phyloP scores from a whole-genome alignment of 1,140 invertebrate genomes.

The Pogonognathellus flavescens region DNA sequence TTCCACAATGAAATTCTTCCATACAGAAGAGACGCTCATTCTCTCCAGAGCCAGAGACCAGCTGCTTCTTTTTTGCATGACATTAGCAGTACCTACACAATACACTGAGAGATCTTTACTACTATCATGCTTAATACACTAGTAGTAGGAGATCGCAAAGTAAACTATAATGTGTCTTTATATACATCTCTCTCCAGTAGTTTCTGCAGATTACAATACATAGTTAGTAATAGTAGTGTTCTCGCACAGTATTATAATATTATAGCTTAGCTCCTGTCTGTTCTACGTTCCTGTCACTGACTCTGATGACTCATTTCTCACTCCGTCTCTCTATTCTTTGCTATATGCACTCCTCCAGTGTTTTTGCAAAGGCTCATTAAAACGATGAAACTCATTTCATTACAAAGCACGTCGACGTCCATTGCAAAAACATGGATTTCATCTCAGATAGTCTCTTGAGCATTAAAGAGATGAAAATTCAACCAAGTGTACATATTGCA shows the following conservation, averaged over 20 bases:
- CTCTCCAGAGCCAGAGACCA: background rate
- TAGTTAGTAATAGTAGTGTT: no score
- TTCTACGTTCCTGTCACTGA: constrained; percentile 42
- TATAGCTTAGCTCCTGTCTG: background rate
- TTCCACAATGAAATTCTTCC: constrained; percentile 9
- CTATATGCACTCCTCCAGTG: background rate
- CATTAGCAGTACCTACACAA: background rate
- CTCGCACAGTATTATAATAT: background rate
- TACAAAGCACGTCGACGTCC: constrained; percentile 36
- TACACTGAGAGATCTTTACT: background rate
- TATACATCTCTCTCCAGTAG: background rate
- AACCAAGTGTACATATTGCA: background rate
- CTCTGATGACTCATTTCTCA: constrained; percentile 49
- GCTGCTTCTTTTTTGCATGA: constrained; percentile 36
- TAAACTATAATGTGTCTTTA: background rate
- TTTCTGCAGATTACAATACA: no score
- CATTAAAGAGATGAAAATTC: constrained; percentile 32
- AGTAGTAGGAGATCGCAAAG: background rate
- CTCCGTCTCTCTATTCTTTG: constrained; percentile 30
- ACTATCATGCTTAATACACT: background rate
- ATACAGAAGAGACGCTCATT: background rate
- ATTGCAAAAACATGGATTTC: constrained; percentile 33
- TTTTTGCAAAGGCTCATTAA: constrained; percentile 33
- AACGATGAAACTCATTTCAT: constrained; percentile 39
- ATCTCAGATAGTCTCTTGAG: constrained; percentile 1